phyloP scores from a whole-genome alignment of 2,797 vertebrate species.

The Esox lucius region DNA sequence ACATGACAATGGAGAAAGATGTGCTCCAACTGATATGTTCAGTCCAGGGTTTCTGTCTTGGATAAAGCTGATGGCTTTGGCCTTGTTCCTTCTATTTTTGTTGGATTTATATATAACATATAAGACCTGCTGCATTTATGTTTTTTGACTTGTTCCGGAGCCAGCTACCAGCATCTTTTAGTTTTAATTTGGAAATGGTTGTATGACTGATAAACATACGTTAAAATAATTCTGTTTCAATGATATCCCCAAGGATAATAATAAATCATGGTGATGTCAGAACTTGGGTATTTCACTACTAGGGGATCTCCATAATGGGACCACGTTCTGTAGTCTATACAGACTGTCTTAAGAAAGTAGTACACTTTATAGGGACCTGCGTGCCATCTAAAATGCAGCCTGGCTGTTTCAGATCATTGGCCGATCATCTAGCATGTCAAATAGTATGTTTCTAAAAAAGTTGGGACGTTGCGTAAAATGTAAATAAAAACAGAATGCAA shows the following conservation, averaged over 20 bases:
- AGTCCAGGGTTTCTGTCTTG: background rate
- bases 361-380: background rate
- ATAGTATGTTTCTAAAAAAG: no score
- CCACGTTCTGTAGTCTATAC: background rate
- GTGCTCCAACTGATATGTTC: conserved; percentile 8
- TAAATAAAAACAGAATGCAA: no score
- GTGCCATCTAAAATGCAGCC: background rate
- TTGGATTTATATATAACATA: background rate
- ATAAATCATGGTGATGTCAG: background rate
- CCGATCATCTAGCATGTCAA: no score
- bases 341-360: background rate
- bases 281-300: background rate
- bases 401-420: background rate
- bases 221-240: background rate
- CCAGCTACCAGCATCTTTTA: background rate
- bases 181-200: background rate
- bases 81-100: background rate
- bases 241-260: background rate
- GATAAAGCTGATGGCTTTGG: background rate
- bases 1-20: conserved; percentile 23
- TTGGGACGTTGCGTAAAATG: no score
- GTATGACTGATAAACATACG: background rate
- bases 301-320: background rate
- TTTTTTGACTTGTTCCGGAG: background rate
- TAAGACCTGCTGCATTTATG: background rate